Percentiles rank a stretch among this genome's conserved stretches.
Evolutionary conservation across 2,113 vertebrate species (phyloP).

Genomic region (Cyprinodon variegatus): DNA sequence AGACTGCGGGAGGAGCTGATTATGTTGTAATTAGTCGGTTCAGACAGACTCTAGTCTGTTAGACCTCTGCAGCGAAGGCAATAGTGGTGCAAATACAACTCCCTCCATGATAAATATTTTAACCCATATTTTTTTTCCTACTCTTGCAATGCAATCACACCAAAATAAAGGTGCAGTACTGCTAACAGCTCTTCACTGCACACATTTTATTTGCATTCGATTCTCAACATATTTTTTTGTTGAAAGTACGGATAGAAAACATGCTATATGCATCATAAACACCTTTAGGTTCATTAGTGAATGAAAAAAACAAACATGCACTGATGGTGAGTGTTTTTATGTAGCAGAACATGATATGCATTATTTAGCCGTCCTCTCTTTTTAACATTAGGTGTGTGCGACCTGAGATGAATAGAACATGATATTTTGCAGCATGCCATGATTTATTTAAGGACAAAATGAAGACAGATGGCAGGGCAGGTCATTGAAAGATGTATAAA

Average conservation of each 20-base stretch:
- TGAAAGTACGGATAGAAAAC: no score
- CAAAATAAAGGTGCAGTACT: not conserved
- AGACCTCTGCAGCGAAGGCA: slow-evolving; percentile 17
- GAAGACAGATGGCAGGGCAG: not conserved
- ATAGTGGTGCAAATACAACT: not conserved
- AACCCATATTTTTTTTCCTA: not conserved
- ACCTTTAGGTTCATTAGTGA: not conserved
- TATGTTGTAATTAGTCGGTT: slow-evolving; percentile 48
- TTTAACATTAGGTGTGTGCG: not conserved
- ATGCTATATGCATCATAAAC: not conserved
- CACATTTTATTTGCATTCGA: no score
- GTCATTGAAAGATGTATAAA: not conserved
- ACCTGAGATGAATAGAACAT: not conserved
- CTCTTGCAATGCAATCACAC: not conserved
- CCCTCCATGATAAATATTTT: not conserved
- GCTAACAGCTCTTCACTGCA: no score
- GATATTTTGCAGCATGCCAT: not conserved
- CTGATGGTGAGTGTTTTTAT: not conserved
- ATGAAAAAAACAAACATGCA: not conserved
- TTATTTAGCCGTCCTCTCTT: not conserved
- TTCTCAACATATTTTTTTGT: no score
- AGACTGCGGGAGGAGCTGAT: slow-evolving; percentile 44
- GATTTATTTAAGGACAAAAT: not conserved
- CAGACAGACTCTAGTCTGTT: slow-evolving; percentile 27
- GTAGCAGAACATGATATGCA: not conserved